Conservation (phyloP, 1,140 invertebrate genomes). For the Mylabris phalerata region DNA sequence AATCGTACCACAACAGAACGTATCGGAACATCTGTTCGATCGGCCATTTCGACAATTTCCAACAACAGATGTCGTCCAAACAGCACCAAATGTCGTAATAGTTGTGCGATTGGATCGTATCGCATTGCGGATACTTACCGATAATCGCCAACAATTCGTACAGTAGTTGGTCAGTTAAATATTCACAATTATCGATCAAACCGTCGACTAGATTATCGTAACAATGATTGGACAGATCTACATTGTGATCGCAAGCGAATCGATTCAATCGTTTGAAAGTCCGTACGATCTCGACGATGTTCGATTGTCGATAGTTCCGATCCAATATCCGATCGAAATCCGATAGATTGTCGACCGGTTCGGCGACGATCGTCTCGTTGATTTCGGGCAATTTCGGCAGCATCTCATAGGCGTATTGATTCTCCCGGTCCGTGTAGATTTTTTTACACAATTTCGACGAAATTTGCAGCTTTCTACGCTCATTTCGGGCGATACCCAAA, state of each 20-base stretch:
- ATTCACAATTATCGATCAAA: slow-evolving; percentile 40
- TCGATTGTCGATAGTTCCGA: slow-evolving; percentile 25
- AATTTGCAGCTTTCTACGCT: neutral
- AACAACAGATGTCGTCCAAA: slow-evolving; percentile 48
- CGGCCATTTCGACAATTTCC: slow-evolving; percentile 40
- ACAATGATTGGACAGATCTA: slow-evolving; percentile 36
- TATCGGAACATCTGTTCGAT: slow-evolving; percentile 42
- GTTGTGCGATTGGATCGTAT: slow-evolving; percentile 37
- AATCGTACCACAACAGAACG: slow-evolving; percentile 46
- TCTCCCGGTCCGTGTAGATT: slow-evolving; percentile 41
- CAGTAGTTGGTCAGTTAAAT: slow-evolving; percentile 43
- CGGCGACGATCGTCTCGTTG: neutral
- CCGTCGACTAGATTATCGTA: slow-evolving; percentile 43
- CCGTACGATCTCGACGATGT: slow-evolving; percentile 33
- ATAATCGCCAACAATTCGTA: slow-evolving; percentile 37
- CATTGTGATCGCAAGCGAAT: slow-evolving; percentile 34
- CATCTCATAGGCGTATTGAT: slow-evolving; percentile 22
- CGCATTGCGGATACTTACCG: slow-evolving; percentile 36
- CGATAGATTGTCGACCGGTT: slow-evolving; percentile 1
- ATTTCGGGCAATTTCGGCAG: slow-evolving; percentile 2
- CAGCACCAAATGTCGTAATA: slow-evolving; percentile 48
- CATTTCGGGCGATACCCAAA: neutral
- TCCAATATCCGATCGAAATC: slow-evolving; percentile 25
- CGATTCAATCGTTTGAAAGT: slow-evolving; percentile 37
- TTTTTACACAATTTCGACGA: neutral